Conservation (phyloP, 2,113 vertebrate genomes). For the Ctenomys sociabilis region DNA sequence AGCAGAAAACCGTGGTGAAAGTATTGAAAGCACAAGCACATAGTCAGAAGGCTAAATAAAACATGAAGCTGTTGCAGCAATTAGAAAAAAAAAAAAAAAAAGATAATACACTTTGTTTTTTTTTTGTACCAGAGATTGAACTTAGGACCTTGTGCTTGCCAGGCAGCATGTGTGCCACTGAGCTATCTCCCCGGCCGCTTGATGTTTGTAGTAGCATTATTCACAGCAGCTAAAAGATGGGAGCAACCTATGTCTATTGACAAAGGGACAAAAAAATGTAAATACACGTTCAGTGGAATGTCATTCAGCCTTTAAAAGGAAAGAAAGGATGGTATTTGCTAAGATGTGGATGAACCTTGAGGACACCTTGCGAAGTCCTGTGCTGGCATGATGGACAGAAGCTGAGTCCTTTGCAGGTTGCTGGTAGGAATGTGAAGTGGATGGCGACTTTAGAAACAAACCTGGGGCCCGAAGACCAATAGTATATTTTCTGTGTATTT, state of each 20-base stretch:
- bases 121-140: too few species aligned
- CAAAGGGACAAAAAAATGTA: background rate
- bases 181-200: too few species aligned
- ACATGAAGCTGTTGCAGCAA: too few species aligned
- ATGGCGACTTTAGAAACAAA: background rate
- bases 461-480: background rate
- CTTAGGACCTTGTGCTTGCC: too few species aligned
- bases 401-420: too few species aligned
- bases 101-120: background rate
- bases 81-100: too few species aligned
- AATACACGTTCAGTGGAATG: background rate
- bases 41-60: too few species aligned
- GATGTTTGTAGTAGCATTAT: background rate
- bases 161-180: too few species aligned
- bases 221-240: background rate
- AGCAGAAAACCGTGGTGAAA: too few species aligned
- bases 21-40: too few species aligned
- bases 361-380: background rate
- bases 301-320: background rate
- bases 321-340: background rate
- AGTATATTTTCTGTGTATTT: background rate
- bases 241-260: background rate
- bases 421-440: too few species aligned
- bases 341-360: background rate
- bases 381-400: too few species aligned